Base-by-base conservation (phyloP, 2,797 vertebrate species). In the Trachurus trachurus region DNA sequence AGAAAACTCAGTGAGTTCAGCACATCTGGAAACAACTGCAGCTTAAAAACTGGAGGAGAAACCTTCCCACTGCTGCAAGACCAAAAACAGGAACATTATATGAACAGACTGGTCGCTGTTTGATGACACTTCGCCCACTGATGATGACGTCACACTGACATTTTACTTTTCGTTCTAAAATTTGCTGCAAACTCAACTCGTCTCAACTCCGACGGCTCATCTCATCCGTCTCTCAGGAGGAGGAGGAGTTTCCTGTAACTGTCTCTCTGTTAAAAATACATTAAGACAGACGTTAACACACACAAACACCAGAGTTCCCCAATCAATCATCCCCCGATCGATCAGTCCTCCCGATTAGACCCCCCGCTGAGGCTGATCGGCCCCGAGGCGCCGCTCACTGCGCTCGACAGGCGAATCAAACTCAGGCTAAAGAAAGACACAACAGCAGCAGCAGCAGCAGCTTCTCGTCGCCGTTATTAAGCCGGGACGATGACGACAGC, bases 341-440 rank as follows among this genome's bases (percentile, higher is more conserved):
- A 63, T 56, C 53, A 37, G 3, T 66, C 76, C 11, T 53, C n/a
- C 26, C 47, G 45, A 71, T 71, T 26, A 78, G 62, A 54, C 62
- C 75, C 54, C 62, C 62, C 3, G 0, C 1, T 61, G 26, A 40
- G n/a, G 4, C 21, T 50, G 76, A 79, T 42, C 2, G 0, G 64
- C 40, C 76, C 49, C 3, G 17, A 8, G 63, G 64, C 60, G 26
- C n/a, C 21, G 0, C 31, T 34, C 31, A 6, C 31, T 34, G 12
- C 59, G 4, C 29, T 31, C 4, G 5, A 13, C 64, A 15, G 19
- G n/a, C 13, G 2, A 6, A 22, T 5, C 19, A 6, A 19, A 39
- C 21, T 21, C 22, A 42, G 5, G 17, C 47, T 9, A 16, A 16
- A 60, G 37, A 70, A 11, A 26, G 61, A 53, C 0, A 0, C 0